A percentile compares a stretch with the other conserved stretches of the same genome.
These are phyloP conservation scores for Neoniphon sammara DNA, from an alignment of 2,797 vertebrate genomes.

Conservation along the genomic window DNA sequence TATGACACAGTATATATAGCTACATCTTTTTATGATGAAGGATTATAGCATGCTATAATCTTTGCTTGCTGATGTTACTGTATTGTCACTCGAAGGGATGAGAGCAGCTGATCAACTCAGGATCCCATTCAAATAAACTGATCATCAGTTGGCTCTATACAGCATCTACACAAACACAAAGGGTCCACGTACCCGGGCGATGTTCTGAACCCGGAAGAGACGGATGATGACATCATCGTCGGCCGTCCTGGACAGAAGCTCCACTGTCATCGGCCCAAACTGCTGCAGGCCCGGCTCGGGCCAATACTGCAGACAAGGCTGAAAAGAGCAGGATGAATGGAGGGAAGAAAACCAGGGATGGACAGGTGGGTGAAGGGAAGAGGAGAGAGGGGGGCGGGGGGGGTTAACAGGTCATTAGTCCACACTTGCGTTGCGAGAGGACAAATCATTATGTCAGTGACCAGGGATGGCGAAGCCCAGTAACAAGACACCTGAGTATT, in stretches of 20 bases:
- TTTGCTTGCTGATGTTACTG: too few relatives aligned
- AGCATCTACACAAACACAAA: too few relatives aligned
- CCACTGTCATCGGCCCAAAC: constrained; percentile 94
- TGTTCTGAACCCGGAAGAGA: constrained; percentile 93
- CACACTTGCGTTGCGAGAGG: constrained; percentile 48
- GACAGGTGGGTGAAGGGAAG: neutral
- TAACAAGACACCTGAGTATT: constrained; percentile 76
- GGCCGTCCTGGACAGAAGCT: constrained; percentile 88
- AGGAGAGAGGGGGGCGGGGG: neutral
- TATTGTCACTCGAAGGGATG: too few relatives aligned
- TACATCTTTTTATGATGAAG: too few relatives aligned
- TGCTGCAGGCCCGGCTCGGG: constrained; percentile 94
- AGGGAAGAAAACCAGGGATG: neutral
- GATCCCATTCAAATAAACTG: too few relatives aligned
- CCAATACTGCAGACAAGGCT: constrained; percentile 98
- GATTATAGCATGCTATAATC: too few relatives aligned
- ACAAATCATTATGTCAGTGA: constrained; percentile 67
- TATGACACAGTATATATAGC: too few relatives aligned
- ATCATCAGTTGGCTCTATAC: too few relatives aligned
- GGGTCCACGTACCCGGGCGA: constrained; percentile 86
- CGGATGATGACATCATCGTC: constrained; percentile 93
- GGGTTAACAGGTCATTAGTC: constrained; percentile 56
- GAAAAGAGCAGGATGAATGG: neutral
- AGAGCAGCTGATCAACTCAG: too few relatives aligned
- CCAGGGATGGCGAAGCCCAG: constrained; percentile 47